Conservation (phyloP, 2,888 invertebrate species). For the Phortica magna region DNA sequence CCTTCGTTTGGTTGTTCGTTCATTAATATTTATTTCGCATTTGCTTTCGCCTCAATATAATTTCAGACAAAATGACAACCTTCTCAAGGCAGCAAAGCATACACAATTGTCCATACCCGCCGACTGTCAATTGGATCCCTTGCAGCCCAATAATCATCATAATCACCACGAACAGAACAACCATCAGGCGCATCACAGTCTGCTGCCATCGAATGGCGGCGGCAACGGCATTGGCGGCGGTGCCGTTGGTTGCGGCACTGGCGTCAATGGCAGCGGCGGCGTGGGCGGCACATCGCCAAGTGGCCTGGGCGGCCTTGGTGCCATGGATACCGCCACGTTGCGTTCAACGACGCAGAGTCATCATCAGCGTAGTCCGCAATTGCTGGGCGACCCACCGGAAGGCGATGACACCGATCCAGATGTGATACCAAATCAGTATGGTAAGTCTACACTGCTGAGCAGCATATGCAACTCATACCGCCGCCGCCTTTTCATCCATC, state of each 20-base stretch:
- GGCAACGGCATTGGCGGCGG: conserved; percentile 69
- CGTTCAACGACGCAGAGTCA: conserved; percentile 70
- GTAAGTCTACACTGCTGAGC: conserved; percentile 79
- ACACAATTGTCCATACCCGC: conserved; percentile 78
- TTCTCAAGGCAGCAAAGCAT: conserved; percentile 78
- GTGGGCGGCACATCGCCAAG: conserved; percentile 66
- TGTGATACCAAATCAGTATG: conserved; percentile 92
- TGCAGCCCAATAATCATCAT: conserved; percentile 73
- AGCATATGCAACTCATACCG: background rate
- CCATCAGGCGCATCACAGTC: conserved; percentile 75
- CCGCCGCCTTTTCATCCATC: too few relatives aligned
- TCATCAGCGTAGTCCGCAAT: conserved; percentile 78
- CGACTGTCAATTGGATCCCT: conserved; percentile 78
- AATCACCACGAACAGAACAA: conserved; percentile 69
- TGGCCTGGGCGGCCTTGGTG: conserved; percentile 50
- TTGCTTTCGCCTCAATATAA: conserved; percentile 52
- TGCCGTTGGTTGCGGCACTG: conserved; percentile 62
- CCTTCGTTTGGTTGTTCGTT: conserved; percentile 2
- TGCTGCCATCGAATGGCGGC: conserved; percentile 73
- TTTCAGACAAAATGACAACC: conserved; percentile 76
- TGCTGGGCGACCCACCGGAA: conserved; percentile 77
- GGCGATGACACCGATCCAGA: conserved; percentile 88
- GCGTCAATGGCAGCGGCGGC: conserved; percentile 74
- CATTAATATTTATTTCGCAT: conserved; percentile 19
- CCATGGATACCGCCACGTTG: conserved; percentile 78